Evolutionary conservation across 2,113 vertebrate genomes (phyloP).

Genomic region (Orthonyx spaldingii): DNA sequence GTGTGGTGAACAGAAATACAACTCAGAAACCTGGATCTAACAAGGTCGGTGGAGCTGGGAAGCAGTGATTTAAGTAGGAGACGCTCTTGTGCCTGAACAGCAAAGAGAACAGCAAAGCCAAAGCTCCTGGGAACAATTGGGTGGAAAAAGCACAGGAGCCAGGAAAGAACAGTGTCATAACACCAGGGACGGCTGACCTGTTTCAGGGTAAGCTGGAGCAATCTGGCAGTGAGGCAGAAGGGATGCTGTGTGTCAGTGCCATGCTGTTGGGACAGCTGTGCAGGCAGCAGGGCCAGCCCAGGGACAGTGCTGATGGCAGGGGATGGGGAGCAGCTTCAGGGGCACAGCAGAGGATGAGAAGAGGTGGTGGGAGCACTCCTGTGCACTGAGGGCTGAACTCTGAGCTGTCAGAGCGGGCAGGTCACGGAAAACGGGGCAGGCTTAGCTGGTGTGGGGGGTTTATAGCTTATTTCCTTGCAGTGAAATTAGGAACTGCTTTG

Average conservation of each 20-base stretch:
- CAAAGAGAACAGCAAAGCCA: not conserved
- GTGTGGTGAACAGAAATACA: not conserved
- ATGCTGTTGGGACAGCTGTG: not conserved
- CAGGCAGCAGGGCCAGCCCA: not conserved
- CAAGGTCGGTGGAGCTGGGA: not conserved
- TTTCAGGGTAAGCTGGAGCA: not conserved
- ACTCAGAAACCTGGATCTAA: not conserved
- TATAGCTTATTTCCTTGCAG: not conserved
- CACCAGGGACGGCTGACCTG: not conserved
- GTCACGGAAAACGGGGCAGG: not conserved
- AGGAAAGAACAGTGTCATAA: too few species aligned
- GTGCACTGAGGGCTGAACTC: too few species aligned
- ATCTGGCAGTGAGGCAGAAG: not conserved
- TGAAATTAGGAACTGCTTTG: not conserved
- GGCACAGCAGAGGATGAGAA: too few species aligned
- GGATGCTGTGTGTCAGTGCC: not conserved
- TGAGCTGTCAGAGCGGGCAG: not conserved
- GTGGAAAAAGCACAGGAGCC: not conserved
- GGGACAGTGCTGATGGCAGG: not conserved
- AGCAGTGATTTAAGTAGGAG: not conserved
- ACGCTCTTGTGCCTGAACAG: not conserved
- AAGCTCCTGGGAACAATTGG: not conserved
- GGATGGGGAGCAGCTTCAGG: not conserved
- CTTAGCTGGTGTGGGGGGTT: not conserved
- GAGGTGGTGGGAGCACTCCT: rapidly evolving